Evolutionary conservation across 2,113 vertebrate species (phyloP).

Genomic region (Crotalus tigris): DNA sequence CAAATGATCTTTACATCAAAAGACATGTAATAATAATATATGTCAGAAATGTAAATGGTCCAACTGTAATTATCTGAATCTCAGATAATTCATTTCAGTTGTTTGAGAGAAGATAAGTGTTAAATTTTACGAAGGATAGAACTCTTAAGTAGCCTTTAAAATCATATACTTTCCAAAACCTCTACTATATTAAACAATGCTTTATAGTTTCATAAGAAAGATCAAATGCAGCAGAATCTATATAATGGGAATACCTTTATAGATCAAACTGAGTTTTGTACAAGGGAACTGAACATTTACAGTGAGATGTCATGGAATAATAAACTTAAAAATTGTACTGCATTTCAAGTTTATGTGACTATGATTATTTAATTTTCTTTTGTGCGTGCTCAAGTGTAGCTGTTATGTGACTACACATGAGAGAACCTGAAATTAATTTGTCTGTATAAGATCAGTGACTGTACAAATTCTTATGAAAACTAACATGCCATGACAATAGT

Average conservation of each 20-base stretch:
- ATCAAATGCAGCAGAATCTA: slow-evolving; percentile 69
- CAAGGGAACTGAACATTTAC: slow-evolving; percentile 73
- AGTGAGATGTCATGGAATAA: slow-evolving; percentile 72
- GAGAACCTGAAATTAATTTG: slow-evolving; percentile 86
- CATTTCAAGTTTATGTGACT: slow-evolving; percentile 79
- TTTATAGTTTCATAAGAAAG: slow-evolving; percentile 67
- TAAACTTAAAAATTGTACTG: slow-evolving; percentile 73
- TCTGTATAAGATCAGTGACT: slow-evolving; percentile 81
- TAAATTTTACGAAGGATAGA: slow-evolving; percentile 55
- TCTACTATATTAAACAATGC: slow-evolving; percentile 67
- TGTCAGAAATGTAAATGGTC: slow-evolving; percentile 51
- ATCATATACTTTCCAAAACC: slow-evolving; percentile 64
- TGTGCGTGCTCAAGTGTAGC: slow-evolving; percentile 79
- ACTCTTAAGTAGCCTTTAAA: slow-evolving; percentile 63
- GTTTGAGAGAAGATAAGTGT: slow-evolving; percentile 57
- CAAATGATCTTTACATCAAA: background rate
- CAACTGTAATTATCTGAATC: slow-evolving; percentile 20
- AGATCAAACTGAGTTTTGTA: slow-evolving; percentile 71
- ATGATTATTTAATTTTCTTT: slow-evolving; percentile 85
- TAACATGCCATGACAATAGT: slow-evolving; percentile 84
- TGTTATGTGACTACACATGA: slow-evolving; percentile 79
- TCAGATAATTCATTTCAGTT: slow-evolving; percentile 34
- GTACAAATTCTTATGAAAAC: slow-evolving; percentile 81
- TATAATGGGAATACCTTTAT: slow-evolving; percentile 62
- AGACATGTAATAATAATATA: slow-evolving; percentile 14